Evolutionary conservation across 2,797 vertebrate species (phyloP), one percentile per base, ranked within the genome.

Genomic region (Pantherophis alleghaniensis): DNA sequence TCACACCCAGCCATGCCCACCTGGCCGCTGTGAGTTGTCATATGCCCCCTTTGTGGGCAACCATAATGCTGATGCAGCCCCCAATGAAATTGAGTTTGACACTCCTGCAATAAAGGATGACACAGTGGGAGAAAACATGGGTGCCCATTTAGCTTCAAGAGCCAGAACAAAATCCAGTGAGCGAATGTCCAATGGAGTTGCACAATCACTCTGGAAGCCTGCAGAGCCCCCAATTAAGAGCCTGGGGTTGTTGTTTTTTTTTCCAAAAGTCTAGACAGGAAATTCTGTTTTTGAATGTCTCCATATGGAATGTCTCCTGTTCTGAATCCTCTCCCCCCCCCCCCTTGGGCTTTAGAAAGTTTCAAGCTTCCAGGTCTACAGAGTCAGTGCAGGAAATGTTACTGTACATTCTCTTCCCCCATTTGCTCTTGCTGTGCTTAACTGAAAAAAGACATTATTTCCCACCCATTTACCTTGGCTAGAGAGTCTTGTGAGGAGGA

Each of bases 251-350:
- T 12, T 5, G n/a, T 26, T 61, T 63, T 97, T 89, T 28, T 26
- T 4, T 95, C 94, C 95, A 94, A 94, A 95, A 97, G 98, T 97
- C 98, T 97, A 98, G 97, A 98, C 97, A 98, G 98, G 97, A 98
- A 97, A 95, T 95, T 96, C 95, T 93, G 96, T 95, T 96, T 87
- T 53, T 92, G 94, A 95, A 96, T 94, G 63, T 95, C 96, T 13
- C 0, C 63, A 32, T n/a, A 92, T 94, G 95, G 92, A 92, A 88
- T 83, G 74, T 94, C 94, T 89, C 14, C 91, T 13, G 89, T 91
- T 93, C 42, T 47, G 87, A 51, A n/a, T 79, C 51, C 42, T 42
- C 37, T 42, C 37, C 2, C 37, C 12, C 3, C 22, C 47, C 61
- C 5, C 22, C 47, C 66, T 74, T 66, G 87, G 93, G n/a, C 0